Evolutionary conservation across 2,797 vertebrate species (phyloP), one percentile per base, ranked within the genome.

Genomic region (Chrysocyon brachyurus): DNA sequence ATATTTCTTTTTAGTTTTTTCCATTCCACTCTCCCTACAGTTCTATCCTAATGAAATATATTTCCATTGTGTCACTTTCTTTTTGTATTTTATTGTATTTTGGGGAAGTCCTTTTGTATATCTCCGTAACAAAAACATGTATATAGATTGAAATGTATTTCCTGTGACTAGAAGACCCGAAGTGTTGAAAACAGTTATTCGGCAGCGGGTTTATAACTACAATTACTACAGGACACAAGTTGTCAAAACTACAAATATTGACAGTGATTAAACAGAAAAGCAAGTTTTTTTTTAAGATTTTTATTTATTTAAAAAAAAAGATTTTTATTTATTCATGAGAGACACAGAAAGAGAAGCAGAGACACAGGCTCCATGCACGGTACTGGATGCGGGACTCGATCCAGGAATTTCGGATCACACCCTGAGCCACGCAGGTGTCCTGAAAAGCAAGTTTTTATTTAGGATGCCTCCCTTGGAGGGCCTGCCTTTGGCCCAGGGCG

Each of bases 61-160:
- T 46, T 91, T 87, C 68, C 56, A 78, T 52, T 87, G 46, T 73
- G 87, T 82, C 33, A 64, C n/a, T 24, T 91, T 59, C 84, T 73
- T 91, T n/a, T 33, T 61, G 28, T 83, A 46, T 94, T 84, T 84
- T 78, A 84, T 26, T 78, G 31, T 92, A n/a, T 91, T 78, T 82
- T 28, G 79, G 73, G 33, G 15, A 70, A 91, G 24, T 52, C n/a
- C 79, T 93, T 84, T 64, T 86, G 19, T 40, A 4, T 83, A 68
- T 83, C 59, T 88, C 54, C 92, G 26, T 78, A 88, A 84, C n/a
- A 36, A 46, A 91, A 70, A 84, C 61, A 70, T 33, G 4, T 63
- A 54, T 64, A 66, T 63, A 89, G 64, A 79, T 73, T 57, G 56
- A 78, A 92, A 77, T 63, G 33, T 88, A 91, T 68, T 79, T 64